phyloP scores from a whole-genome alignment of 2,113 vertebrate genomes.

The Tauraco erythrolophus region DNA sequence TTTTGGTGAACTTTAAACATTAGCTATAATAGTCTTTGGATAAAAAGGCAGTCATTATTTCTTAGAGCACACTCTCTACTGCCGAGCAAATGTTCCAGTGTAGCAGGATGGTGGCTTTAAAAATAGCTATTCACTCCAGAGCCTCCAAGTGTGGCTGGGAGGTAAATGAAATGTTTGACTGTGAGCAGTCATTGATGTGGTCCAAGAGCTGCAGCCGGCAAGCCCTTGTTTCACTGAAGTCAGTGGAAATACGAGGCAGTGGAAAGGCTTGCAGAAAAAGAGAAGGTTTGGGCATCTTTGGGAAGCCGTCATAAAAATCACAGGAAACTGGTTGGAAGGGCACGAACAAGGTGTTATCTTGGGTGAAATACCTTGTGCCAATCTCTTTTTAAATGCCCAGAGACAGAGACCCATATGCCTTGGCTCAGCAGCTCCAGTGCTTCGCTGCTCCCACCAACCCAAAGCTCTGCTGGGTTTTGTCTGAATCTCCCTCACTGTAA shows the following conservation, averaged over 20 bases:
- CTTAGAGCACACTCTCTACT: constrained; percentile 36
- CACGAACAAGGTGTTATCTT: background rate
- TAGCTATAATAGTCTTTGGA: constrained; percentile 44
- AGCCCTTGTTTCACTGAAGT: background rate
- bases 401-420: rapidly evolving
- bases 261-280: background rate
- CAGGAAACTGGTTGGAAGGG: background rate
- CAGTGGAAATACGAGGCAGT: background rate
- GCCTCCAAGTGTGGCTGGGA: constrained; percentile 6
- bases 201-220: constrained; percentile 19
- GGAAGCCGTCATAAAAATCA: background rate
- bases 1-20: constrained; percentile 59
- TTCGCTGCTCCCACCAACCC: background rate
- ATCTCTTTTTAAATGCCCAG: background rate
- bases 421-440: background rate
- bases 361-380: background rate
- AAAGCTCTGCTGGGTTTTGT: background rate
- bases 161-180: constrained; percentile 52
- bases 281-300: background rate
- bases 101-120: constrained; percentile 54
- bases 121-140: constrained; percentile 46
- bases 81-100: constrained; percentile 24
- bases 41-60: constrained; percentile 65
- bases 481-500: background rate
- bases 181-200: constrained; percentile 35